Evolutionary conservation across 2,888 invertebrate genomes (phyloP).

Genomic region (Carabus problematicus): DNA sequence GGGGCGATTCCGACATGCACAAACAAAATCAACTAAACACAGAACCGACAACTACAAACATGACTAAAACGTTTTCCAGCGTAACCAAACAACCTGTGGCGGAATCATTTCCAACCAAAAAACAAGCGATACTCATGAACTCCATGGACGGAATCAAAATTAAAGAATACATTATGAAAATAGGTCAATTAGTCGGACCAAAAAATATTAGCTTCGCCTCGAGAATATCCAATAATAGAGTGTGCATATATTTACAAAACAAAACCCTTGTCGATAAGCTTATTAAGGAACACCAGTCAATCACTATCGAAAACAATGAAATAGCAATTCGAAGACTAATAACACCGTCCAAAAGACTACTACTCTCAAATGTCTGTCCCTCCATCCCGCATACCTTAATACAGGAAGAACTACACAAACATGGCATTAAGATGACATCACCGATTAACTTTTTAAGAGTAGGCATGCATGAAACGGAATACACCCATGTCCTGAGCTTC

Average conservation of each 20-base stretch:
- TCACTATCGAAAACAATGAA: neutral
- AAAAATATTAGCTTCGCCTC: conserved; percentile 2
- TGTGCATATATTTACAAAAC: conserved; percentile 4
- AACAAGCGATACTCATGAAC: too few species aligned
- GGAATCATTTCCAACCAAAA: too few species aligned
- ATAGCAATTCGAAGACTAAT: conserved; percentile 6
- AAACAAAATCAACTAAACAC: too few species aligned
- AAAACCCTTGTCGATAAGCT: conserved; percentile 5
- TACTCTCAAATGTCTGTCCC: conserved; percentile 44
- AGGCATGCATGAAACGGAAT: conserved; percentile 40
- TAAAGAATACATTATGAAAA: too few species aligned
- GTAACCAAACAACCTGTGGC: too few species aligned
- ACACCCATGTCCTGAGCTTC: conserved; percentile 44
- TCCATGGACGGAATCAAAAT: too few species aligned
- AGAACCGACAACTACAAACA: too few species aligned
- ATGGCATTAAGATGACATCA: conserved; percentile 42
- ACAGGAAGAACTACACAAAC: conserved; percentile 37
- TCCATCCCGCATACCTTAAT: conserved; percentile 44
- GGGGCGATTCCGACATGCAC: too few species aligned
- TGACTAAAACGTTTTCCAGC: too few species aligned
- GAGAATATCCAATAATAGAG: conserved; percentile 10
- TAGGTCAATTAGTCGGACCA: too few species aligned
- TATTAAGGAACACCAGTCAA: conserved; percentile 2
- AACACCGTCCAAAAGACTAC: conserved; percentile 10
- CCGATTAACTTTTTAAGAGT: conserved; percentile 43